Percentiles rank a stretch among this genome's conserved stretches.
phyloP scores from a whole-genome alignment of 2,888 invertebrate genomes.

The Lumbricus terrestris region DNA sequence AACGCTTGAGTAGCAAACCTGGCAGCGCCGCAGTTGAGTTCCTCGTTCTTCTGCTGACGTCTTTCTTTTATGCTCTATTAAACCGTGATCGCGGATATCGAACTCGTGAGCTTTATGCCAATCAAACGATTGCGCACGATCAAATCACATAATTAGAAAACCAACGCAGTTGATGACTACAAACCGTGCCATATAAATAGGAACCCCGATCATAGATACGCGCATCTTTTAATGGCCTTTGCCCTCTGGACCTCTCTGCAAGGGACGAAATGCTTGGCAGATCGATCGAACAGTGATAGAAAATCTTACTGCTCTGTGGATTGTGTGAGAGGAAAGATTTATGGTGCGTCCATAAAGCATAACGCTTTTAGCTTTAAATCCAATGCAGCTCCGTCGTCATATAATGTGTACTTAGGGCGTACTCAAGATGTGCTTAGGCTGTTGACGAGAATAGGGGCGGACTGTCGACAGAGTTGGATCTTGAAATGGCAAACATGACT shows the following conservation, averaged over 20 bases:
- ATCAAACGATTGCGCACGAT: background rate
- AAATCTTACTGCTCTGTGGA: background rate
- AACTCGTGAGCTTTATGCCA: background rate
- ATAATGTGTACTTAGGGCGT: too few relatives aligned
- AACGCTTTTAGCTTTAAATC: background rate
- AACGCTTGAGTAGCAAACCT: background rate
- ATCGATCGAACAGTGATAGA: background rate
- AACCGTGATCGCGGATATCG: background rate
- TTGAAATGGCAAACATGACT: background rate
- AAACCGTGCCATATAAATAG: background rate
- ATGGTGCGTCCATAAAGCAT: background rate
- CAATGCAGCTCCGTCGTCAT: background rate
- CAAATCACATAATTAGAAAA: background rate
- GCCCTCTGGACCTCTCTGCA: background rate
- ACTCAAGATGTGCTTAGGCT: background rate
- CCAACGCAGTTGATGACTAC: background rate
- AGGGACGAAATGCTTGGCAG: background rate
- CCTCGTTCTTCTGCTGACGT: background rate
- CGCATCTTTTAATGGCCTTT: background rate
- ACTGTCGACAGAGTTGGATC: background rate
- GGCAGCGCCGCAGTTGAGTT: background rate
- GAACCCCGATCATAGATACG: background rate
- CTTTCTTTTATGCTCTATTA: background rate
- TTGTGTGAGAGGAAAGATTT: background rate
- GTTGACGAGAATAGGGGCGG: background rate